Percentiles rank a stretch among this genome's conserved stretches.
These are phyloP conservation scores for Clarias macrocephalus DNA, from an alignment of 2,113 vertebrate genomes.

Conservation along the genomic window DNA sequence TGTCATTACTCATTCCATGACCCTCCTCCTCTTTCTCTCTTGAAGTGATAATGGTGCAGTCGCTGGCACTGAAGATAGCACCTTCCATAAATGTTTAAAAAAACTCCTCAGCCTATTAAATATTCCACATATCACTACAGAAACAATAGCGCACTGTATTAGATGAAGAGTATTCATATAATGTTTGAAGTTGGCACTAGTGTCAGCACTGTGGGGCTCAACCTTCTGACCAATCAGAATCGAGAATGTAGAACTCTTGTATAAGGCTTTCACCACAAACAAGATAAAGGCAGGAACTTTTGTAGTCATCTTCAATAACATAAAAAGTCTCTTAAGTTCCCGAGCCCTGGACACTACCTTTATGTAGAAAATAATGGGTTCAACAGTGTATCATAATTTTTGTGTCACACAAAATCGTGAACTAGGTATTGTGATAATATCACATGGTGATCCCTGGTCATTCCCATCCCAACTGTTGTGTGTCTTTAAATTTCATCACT, in stretches of 20 bases:
- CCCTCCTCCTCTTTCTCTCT: background rate
- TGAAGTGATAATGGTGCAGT: background rate
- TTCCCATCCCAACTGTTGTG: too few relatives aligned
- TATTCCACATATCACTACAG: background rate
- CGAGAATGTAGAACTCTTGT: background rate
- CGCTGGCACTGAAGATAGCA: background rate
- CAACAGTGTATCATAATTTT: too few relatives aligned
- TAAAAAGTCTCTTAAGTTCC: background rate
- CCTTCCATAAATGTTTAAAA: background rate
- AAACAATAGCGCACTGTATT: background rate
- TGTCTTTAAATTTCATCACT: too few relatives aligned
- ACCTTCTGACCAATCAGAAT: background rate
- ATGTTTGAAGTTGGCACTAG: background rate
- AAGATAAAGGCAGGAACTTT: background rate
- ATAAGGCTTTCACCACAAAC: background rate
- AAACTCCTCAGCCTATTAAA: background rate
- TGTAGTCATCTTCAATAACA: background rate
- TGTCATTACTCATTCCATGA: background rate
- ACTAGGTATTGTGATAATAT: too few relatives aligned
- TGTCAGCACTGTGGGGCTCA: background rate
- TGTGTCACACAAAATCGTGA: too few relatives aligned
- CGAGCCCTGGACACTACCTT: too few relatives aligned
- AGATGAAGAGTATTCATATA: background rate
- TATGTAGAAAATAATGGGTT: too few relatives aligned
- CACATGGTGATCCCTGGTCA: too few relatives aligned